Conservation (phyloP, 1,140 invertebrate genomes). For the Stegodyphus dumicola region DNA sequence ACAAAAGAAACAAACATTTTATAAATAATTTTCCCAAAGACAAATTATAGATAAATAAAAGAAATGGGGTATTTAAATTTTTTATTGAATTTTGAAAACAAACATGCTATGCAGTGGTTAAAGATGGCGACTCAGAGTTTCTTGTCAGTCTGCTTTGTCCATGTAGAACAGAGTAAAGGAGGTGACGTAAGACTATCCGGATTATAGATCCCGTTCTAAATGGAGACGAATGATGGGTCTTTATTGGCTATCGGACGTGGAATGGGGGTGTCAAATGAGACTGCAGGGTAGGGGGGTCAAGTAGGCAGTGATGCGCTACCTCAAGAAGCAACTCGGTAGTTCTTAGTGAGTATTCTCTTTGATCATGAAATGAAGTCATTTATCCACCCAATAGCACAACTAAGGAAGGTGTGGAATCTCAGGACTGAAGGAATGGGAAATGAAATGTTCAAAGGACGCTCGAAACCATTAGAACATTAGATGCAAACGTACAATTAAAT, state of each 20-base stretch:
- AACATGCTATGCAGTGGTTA: no score
- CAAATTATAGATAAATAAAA: no score
- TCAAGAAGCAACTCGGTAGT: constrained; percentile 9
- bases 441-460: no score
- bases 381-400: not conserved
- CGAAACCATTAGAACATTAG: no score
- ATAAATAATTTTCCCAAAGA: no score
- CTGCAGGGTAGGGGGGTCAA: constrained; percentile 22
- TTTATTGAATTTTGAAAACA: no score
- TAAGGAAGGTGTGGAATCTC: no score
- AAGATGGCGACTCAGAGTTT: no score
- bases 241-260: constrained; percentile 20
- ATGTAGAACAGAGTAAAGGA: not conserved
- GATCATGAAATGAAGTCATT: constrained; percentile 5
- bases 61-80: no score
- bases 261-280: constrained; percentile 21
- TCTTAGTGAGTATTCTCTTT: constrained; percentile 12
- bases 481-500: no score
- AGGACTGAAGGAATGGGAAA: no score
- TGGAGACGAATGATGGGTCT: constrained; percentile 27
- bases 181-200: constrained; percentile 12
- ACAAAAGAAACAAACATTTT: no score
- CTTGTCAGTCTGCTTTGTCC: not conserved
- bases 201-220: constrained; percentile 27
- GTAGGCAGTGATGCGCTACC: constrained; percentile 18